Base-by-base conservation (phyloP, 2,888 invertebrate genomes). In the Ichneumoninae sp. region DNA sequence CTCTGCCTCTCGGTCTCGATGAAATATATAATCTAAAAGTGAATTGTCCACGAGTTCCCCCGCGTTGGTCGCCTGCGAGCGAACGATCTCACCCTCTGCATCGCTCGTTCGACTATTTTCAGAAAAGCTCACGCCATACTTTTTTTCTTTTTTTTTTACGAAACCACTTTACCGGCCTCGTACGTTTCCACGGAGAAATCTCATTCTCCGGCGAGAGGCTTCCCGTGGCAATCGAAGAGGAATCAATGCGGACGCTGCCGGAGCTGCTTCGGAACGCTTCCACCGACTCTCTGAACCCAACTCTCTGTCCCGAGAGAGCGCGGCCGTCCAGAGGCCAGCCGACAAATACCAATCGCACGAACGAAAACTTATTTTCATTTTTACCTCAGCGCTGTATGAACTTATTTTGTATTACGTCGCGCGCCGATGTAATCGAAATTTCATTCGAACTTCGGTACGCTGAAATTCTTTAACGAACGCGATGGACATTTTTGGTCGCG, bases 151-250 rank as follows among this genome's bases (percentile, higher is more conserved):
- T 19, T 19, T 13, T 2, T 7, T 6, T 50, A 13, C 70, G 0
- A 65, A 33, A 62, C 47, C 44, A 65, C 50, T 77, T 65, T 65
- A 26, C 10, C 72, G 57, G 13, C 50, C 76, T 72, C 13, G 71
- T 71, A 76, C 77, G 78, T 83, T 86, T 79, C 75, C 75, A 76
- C 57, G 71, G 81, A 83, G 79, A 79, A 83, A 86, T 86, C 81
- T 86, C 81, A 86, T 83, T 83, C 82, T 81, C 83, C 76, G 74
- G 33, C 66, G 6, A 33, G 33, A 33, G 66, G 36, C 66, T 75
- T 65, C 52, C 10, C 47, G 52, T 68, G 16, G 69, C 80, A 77
- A 77, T 74, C 65, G 70, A 78, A 50, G 52, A 52, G 36, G 81
- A 83, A 83, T 82, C 82, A 82, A 82, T 77, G 80, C 33, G 72